These are phyloP conservation scores for Lepidocyrtoides sp. DNA, from an alignment of 2,888 invertebrate species.

Conservation along the genomic window DNA sequence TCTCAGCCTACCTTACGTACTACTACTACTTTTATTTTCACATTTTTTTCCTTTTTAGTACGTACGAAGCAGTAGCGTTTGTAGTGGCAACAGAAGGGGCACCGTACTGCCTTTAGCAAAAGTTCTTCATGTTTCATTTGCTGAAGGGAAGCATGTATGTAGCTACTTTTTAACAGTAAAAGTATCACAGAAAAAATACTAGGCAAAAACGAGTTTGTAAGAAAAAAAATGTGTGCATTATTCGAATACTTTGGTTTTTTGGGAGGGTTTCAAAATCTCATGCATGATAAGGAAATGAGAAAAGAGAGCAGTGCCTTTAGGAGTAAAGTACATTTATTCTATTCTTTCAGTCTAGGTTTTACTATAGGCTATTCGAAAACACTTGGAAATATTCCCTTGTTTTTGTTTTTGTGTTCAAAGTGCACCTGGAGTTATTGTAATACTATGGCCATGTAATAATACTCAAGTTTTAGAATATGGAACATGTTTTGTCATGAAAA, in stretches of 20 bases:
- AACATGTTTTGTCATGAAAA: neutral
- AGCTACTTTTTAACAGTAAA: conserved; percentile 44
- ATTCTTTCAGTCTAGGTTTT: neutral
- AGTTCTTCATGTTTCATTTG: conserved; percentile 53
- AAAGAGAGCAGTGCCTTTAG: too few relatives aligned
- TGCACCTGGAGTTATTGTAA: conserved; percentile 16
- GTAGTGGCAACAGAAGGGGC: conserved; percentile 4
- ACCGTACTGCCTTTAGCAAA: conserved; percentile 34
- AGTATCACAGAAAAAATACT: conserved; percentile 42
- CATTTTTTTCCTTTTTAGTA: conserved; percentile 7
- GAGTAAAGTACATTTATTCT: too few relatives aligned
- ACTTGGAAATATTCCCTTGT: neutral
- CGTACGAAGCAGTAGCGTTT: neutral
- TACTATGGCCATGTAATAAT: neutral
- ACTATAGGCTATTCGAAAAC: neutral
- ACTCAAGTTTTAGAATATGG: neutral
- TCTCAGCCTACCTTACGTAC: neutral
- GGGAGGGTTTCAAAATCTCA: neutral
- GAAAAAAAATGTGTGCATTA: neutral
- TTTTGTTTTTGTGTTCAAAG: neutral
- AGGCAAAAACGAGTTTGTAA: neutral
- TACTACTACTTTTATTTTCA: conserved; percentile 31
- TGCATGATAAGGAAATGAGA: neutral
- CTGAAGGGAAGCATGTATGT: conserved; percentile 25
- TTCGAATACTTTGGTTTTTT: neutral